Conservation (phyloP, 2,888 invertebrate genomes). For the Pecten maximus region DNA sequence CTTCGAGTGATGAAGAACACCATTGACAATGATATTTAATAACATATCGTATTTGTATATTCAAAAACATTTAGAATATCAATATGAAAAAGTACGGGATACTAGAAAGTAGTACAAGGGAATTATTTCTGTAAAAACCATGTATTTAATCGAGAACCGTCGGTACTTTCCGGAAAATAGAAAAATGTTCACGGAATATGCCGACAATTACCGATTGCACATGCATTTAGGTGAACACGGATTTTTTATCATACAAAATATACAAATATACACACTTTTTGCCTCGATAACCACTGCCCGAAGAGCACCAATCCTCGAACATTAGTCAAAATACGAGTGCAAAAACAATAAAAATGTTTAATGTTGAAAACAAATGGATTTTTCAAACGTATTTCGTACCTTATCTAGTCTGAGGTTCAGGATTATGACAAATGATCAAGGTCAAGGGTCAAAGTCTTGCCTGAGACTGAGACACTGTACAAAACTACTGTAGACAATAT, state of each 20-base stretch:
- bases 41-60: too few species aligned
- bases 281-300: background rate
- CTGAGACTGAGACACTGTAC: background rate
- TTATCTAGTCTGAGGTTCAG: background rate
- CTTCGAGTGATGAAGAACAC: too few species aligned
- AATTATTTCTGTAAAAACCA: background rate
- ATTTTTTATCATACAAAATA: background rate
- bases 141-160: too few species aligned
- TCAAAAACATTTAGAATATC: too few species aligned
- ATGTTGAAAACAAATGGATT: conserved; percentile 2
- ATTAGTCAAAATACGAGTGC: background rate
- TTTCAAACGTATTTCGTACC: conserved; percentile 15
- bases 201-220: too few species aligned
- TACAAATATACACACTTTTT: background rate
- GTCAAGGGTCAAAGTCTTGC: background rate
- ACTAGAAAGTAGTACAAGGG: background rate
- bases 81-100: background rate
- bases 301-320: background rate
- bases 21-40: too few species aligned
- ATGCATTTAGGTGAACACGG: background rate
- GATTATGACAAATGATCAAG: background rate
- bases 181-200: too few species aligned
- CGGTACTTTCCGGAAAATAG: too few species aligned
- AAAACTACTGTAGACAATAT: conserved; percentile 4
- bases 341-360: background rate